These are phyloP conservation scores for Leptodactylus fallax DNA, from an alignment of 2,797 vertebrate species.

Conservation along the genomic window DNA sequence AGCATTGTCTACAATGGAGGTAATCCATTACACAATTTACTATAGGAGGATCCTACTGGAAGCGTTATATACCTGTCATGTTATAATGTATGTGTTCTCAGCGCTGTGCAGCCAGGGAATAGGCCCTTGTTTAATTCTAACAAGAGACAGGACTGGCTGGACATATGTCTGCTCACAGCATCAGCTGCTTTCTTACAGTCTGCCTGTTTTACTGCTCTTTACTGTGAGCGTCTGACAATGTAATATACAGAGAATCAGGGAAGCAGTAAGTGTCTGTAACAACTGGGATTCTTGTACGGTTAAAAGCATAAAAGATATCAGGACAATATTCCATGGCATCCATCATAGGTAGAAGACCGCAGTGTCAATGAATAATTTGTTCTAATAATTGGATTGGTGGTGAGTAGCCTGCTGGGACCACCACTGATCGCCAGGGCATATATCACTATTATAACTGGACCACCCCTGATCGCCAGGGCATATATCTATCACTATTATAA, in stretches of 20 bases:
- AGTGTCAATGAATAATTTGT: not conserved
- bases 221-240: conserved; percentile 17
- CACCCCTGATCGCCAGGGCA: too few species aligned
- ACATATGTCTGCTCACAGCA: conserved; percentile 48
- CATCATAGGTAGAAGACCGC: not conserved
- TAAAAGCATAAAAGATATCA: not conserved
- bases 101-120: conserved; percentile 38
- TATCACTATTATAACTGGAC: too few species aligned
- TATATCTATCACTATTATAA: too few species aligned
- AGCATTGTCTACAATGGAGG: not conserved
- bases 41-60: not conserved
- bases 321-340: not conserved
- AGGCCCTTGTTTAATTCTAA: conserved; percentile 45
- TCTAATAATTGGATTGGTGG: too few species aligned
- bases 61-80: conserved; percentile 34
- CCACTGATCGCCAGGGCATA: too few species aligned
- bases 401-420: too few species aligned
- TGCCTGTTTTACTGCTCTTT: conserved; percentile 51
- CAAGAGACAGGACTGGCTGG: conserved; percentile 26
- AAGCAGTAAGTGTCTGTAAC: not conserved
- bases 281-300: not conserved
- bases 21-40: not conserved
- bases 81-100: conserved; percentile 46
- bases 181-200: conserved; percentile 47
- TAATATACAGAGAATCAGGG: conserved; percentile 25